Evolutionary conservation across 2,888 invertebrate genomes (phyloP).

Genomic region (Cecidostiba fungosa): DNA sequence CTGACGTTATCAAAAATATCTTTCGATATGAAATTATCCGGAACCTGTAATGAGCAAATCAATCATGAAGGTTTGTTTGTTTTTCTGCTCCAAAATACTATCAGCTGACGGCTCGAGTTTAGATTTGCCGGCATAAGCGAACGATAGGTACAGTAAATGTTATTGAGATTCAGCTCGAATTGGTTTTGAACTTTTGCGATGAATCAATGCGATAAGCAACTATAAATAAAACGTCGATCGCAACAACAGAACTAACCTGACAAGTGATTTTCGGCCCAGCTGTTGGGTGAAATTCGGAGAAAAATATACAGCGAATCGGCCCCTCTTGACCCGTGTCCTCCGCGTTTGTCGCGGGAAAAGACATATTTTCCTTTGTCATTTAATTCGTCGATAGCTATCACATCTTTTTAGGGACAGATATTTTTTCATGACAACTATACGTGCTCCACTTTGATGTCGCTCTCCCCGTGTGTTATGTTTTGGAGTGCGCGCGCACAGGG

Average conservation of each 20-base stretch:
- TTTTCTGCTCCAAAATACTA: slow-evolving; percentile 8
- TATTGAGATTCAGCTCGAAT: neutral
- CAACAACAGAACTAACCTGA: slow-evolving; percentile 83
- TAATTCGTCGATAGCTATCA: neutral
- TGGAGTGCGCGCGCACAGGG: slow-evolving; percentile 44
- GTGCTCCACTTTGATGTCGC: neutral
- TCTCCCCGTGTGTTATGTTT: neutral
- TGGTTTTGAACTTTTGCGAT: neutral
- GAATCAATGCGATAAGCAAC: neutral
- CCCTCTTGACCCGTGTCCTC: slow-evolving; percentile 85
- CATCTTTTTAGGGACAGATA: neutral
- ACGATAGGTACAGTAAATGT: neutral
- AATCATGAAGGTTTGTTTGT: slow-evolving; percentile 1
- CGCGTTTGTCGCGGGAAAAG: slow-evolving; percentile 61
- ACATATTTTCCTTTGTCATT: slow-evolving; percentile 60
- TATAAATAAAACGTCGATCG: neutral
- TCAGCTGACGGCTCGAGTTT: slow-evolving; percentile 19
- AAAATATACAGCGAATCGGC: slow-evolving; percentile 90
- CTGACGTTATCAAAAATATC: slow-evolving; percentile 96
- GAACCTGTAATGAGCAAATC: slow-evolving; percentile 84
- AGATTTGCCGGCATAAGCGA: neutral
- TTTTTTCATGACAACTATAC: neutral
- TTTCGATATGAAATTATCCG: slow-evolving; percentile 94
- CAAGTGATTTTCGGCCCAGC: slow-evolving; percentile 93
- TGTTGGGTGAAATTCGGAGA: slow-evolving; percentile 89